A percentile compares a stretch with the other conserved stretches of the same genome.
phyloP scores from a whole-genome alignment of 92 coral and sea anemone genomes.

The Umimayanthus chanpuru region DNA sequence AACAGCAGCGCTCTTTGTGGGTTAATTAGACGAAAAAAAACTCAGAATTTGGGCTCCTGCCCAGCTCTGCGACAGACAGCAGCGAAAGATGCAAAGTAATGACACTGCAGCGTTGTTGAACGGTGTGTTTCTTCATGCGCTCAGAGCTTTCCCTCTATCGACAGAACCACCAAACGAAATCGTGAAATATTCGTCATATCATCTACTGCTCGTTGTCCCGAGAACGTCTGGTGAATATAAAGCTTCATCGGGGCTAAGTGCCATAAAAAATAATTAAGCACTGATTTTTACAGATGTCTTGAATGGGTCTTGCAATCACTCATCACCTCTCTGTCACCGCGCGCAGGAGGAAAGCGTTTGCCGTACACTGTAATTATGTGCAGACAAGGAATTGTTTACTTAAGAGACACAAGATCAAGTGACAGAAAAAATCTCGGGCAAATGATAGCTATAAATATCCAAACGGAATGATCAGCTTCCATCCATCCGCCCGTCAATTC shows the following conservation, averaged over 20 bases:
- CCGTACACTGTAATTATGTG: slow-evolving; percentile 32
- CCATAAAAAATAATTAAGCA: slow-evolving; percentile 22
- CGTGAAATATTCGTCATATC: slow-evolving; percentile 17
- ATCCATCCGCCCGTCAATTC: not conserved
- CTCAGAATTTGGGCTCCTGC: not conserved
- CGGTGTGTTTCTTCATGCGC: not conserved
- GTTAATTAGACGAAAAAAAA: not conserved
- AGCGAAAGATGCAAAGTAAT: not conserved
- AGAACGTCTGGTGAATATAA: slow-evolving; percentile 8
- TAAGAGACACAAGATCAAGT: slow-evolving; percentile 41
- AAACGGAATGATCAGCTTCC: not conserved
- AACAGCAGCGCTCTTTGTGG: slow-evolving; percentile 7
- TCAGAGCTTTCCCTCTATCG: not conserved
- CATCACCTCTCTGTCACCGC: slow-evolving; percentile 31
- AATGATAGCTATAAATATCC: slow-evolving; percentile 19
- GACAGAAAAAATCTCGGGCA: slow-evolving; percentile 32
- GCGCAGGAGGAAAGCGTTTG: slow-evolving; percentile 24
- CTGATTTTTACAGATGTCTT: slow-evolving; percentile 23
- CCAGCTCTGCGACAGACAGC: not conserved
- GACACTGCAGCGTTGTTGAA: not conserved
- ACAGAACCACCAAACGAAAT: not conserved
- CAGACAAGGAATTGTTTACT: slow-evolving; percentile 46
- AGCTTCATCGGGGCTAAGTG: slow-evolving; percentile 40
- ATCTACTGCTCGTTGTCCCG: not conserved
- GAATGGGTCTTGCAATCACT: slow-evolving; percentile 23